Evolutionary conservation across 1,140 invertebrate genomes (phyloP), one percentile per base, ranked within the genome.

Genomic region (Pseudomyrmex flavicornis): DNA sequence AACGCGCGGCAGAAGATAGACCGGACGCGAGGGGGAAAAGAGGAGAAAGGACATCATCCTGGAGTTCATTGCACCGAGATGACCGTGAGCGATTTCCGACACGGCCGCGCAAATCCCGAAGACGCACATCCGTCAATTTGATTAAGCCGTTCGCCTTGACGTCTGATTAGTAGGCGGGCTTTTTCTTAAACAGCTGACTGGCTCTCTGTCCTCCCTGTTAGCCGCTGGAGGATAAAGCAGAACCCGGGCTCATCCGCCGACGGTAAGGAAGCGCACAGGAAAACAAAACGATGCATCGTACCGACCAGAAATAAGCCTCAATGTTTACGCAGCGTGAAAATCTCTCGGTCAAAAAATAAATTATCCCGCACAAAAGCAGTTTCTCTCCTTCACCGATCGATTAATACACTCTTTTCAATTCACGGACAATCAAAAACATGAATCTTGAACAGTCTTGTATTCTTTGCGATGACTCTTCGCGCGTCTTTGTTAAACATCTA

Each of bases 161-260:
- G 20, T 12, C 5, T 44, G 13, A 58, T 63, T 52, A 82, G 68
- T 82, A 22, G 17, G 61, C 54, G 13, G 20, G 22, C 50, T 26
- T 59, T 48, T 26, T 48, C 65, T 56, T 69, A 12, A 58, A 70
- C 76, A 80, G 66, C 66, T 80, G 76, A 80, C n/a, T 48, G 73
- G 22, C 5, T n/a, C 56, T 26, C n/a, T 3, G 26, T 72, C 76
- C 63, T 85, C 35, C 35, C 35, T 35, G 4, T 35, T 91, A 86
- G 85, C 91, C 79, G 59, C 85, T 56, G 63, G 87, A 87, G 80
- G 90, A 91, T 92, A 92, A 92, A 56, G 90, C 87, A 92, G 91
- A 87, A 79, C 82, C 65, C 82, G 17, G 35, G 13, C 20, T 83
- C 79, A 72, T 73, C 88, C 61, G 72, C 70, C 15, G 84, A 87